phyloP scores from a whole-genome alignment of 1,140 invertebrate species.

The Patella vulgata region DNA sequence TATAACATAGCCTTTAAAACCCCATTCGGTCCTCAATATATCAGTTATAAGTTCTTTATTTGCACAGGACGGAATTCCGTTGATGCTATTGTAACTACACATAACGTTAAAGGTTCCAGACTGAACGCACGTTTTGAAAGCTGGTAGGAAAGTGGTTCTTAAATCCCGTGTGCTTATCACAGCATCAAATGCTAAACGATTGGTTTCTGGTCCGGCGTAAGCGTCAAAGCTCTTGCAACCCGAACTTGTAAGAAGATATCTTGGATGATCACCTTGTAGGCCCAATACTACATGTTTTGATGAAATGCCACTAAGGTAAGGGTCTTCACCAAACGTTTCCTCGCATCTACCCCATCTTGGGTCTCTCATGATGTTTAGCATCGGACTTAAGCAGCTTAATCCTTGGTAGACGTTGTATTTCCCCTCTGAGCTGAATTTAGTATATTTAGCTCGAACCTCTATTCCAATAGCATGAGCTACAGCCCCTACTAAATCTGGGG shows the following conservation, averaged over 20 bases:
- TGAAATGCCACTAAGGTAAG: constrained; percentile 36
- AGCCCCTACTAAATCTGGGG: constrained; percentile 2
- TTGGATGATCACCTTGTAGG: constrained; percentile 40
- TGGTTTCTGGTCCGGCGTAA: constrained; percentile 51
- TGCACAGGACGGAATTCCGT: constrained; percentile 57
- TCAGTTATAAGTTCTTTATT: constrained; percentile 51
- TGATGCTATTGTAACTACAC: constrained; percentile 46
- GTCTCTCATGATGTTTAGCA: constrained; percentile 28
- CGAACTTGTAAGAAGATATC: constrained; percentile 40
- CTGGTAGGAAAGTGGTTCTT: constrained; percentile 28
- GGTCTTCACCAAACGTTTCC: constrained; percentile 54
- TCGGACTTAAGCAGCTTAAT: constrained; percentile 23
- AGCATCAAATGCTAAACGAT: constrained; percentile 50
- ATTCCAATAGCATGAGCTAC: constrained; percentile 12
- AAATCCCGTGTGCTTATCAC: constrained; percentile 38
- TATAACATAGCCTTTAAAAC: constrained; percentile 55
- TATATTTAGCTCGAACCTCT: constrained; percentile 26
- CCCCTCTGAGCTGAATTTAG: constrained; percentile 12
- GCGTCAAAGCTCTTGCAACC: constrained; percentile 55
- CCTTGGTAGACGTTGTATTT: constrained; percentile 2
- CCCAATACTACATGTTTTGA: constrained; percentile 30
- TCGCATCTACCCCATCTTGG: constrained; percentile 26
- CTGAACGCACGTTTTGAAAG: constrained; percentile 25
- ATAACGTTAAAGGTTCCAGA: constrained; percentile 39
- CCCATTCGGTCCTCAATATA: constrained; percentile 50